Base-by-base conservation (phyloP, 2,888 invertebrate genomes). In the Trichogramma evanescens region DNA sequence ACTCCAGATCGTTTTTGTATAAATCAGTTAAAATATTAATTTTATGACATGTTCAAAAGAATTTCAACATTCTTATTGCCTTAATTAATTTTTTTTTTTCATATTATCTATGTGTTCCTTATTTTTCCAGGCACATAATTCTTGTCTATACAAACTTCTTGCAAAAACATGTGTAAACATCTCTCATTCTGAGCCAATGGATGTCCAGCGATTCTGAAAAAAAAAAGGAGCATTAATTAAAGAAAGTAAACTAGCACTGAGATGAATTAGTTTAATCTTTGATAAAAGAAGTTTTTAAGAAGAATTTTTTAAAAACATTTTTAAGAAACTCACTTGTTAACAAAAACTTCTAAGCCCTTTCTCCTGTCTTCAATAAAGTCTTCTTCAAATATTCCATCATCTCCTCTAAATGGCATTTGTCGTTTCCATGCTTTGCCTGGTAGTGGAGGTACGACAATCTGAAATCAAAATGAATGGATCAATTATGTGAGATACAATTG, bases 101-200 rank as follows among this genome's bases (percentile, higher is more conserved):
- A 62, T 54, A 62, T 54, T 58, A 68, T 59, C 71, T 92, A 93
- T 84, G 93, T 92, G 83, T 93, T 95, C 78, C 96, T 86, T 80
- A 99, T 98, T 83, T 99, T 98, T 72, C 99, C 99, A 71, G 99
- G 99, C 69, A 98, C 95, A 81, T 99, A 99, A 83, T 95, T 98
- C 84, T 95, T 96, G 82, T 99, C 98, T 79, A 99, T 98, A 74
- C 89, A 88, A 54, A 91, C 90, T 74, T 98, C 98, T 80, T 98
- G 97, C 66, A 99, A 86, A 83, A 99, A 99, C 93, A 99, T 98
- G 80, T 99, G 99, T 74, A 99, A 87, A 82, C 98, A 99, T 75
- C 94, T 86, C 82, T 99, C 98, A 79, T 98, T 98, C 82, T 99
- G 98, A 62, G 98, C 98, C 76, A 98, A 81, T 4, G 98, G 98